Conservation (phyloP, 2,888 invertebrate genomes). For the Spilosoma lubricipeda region DNA sequence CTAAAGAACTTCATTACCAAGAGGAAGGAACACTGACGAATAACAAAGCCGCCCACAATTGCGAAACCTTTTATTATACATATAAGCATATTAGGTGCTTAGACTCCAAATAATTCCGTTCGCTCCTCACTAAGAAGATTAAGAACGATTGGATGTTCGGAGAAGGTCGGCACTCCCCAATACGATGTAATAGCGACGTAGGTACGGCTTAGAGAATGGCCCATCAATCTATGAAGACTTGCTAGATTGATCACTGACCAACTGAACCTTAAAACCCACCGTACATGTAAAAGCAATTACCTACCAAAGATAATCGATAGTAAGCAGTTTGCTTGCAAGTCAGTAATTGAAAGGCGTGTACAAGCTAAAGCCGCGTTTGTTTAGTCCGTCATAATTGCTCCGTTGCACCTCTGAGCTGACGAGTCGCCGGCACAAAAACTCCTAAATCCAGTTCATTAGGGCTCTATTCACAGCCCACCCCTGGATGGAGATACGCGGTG, state of each 20-base stretch:
- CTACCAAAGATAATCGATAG: conserved; percentile 54
- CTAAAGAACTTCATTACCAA: conserved; percentile 34
- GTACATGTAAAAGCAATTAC: conserved; percentile 65
- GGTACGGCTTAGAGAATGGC: conserved; percentile 71
- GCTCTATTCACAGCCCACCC: conserved; percentile 85
- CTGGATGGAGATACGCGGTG: conserved; percentile 86
- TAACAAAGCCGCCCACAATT: conserved; percentile 56
- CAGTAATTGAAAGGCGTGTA: conserved; percentile 73
- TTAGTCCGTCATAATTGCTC: conserved; percentile 84
- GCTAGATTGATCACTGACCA: conserved; percentile 72
- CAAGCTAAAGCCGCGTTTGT: conserved; percentile 74
- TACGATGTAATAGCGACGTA: conserved; percentile 62
- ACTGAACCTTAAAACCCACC: conserved; percentile 43
- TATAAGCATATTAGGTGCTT: conserved; percentile 80
- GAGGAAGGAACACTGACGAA: conserved; percentile 45
- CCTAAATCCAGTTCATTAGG: conserved; percentile 87
- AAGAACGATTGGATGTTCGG: conserved; percentile 83
- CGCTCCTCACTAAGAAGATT: conserved; percentile 82
- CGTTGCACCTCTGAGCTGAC: conserved; percentile 82
- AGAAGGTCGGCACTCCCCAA: conserved; percentile 73
- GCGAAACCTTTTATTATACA: conserved; percentile 77
- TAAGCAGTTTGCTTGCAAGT: conserved; percentile 57
- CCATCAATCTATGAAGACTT: conserved; percentile 71
- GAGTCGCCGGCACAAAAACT: conserved; percentile 85
- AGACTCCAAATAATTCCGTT: conserved; percentile 81